Conservation (phyloP, 2,113 vertebrate genomes). For the Globicephala melas region DNA sequence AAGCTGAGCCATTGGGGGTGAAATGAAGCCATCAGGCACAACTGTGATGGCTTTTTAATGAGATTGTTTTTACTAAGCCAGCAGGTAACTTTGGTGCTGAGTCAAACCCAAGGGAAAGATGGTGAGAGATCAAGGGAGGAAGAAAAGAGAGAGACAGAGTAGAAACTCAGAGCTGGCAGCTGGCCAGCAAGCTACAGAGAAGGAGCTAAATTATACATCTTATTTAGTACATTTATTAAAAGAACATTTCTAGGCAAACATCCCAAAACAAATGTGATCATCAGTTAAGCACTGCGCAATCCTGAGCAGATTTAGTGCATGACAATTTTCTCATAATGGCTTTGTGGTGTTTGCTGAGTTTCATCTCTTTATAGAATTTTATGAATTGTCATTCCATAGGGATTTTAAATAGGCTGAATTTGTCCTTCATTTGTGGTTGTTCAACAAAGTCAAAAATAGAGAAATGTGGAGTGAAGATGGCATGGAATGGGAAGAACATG, state of each 20-base stretch:
- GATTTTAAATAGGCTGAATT: constrained; percentile 61
- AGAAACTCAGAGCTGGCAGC: constrained; percentile 59
- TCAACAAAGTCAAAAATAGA: constrained; percentile 39
- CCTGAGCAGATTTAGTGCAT: constrained; percentile 68
- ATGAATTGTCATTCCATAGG: constrained; percentile 61
- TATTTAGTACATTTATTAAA: constrained; percentile 83
- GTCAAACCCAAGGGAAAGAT: constrained; percentile 63
- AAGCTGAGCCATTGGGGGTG: constrained; percentile 69
- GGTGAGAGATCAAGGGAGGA: neutral
- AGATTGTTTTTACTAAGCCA: constrained; percentile 74
- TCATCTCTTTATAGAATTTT: constrained; percentile 64
- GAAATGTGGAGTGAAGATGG: neutral
- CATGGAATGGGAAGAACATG: neutral
- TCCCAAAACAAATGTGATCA: constrained; percentile 79
- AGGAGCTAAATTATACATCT: constrained; percentile 81
- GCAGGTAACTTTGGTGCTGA: constrained; percentile 64
- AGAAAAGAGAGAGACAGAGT: neutral
- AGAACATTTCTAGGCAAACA: constrained; percentile 77
- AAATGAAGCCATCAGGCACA: constrained; percentile 71
- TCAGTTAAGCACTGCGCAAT: constrained; percentile 72
- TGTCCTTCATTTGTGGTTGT: neutral
- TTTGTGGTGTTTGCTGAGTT: constrained; percentile 77
- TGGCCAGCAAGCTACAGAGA: constrained; percentile 40
- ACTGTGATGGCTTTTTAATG: constrained; percentile 79
- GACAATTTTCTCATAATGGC: constrained; percentile 72